Evolutionary conservation across 1,140 invertebrate species (phyloP).

Genomic region (Dreissena polymorpha): DNA sequence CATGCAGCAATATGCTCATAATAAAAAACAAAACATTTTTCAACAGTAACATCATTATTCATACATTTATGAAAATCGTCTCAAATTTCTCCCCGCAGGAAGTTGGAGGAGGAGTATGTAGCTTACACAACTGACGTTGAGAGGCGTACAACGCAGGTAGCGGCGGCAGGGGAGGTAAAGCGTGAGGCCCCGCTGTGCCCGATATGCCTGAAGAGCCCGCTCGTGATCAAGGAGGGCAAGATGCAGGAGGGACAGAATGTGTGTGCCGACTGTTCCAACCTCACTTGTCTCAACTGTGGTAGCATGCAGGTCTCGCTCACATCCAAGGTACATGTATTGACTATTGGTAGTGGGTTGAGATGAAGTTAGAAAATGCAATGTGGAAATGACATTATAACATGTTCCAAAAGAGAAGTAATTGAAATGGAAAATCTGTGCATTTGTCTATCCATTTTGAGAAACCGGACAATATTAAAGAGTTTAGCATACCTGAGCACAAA

Average conservation of each 20-base stretch:
- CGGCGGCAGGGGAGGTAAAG: constrained; percentile 57
- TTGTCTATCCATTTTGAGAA: too few relatives aligned
- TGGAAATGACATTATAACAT: too few relatives aligned
- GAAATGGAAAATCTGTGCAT: too few relatives aligned
- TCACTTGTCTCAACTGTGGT: constrained; percentile 73
- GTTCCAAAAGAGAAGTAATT: too few relatives aligned
- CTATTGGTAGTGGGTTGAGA: neutral
- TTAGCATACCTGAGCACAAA: too few relatives aligned
- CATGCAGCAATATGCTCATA: too few relatives aligned
- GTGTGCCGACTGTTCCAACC: constrained; percentile 74
- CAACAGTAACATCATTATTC: too few relatives aligned
- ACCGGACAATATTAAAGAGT: too few relatives aligned
- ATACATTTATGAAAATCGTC: too few relatives aligned
- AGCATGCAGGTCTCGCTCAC: constrained; percentile 63
- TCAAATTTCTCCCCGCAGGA: constrained; percentile 59
- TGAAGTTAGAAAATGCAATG: too few relatives aligned
- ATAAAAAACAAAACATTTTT: too few relatives aligned
- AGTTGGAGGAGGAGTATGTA: constrained; percentile 75
- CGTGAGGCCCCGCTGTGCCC: constrained; percentile 68
- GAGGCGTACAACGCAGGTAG: constrained; percentile 49
- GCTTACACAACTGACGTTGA: constrained; percentile 69
- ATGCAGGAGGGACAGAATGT: constrained; percentile 67
- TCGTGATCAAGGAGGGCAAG: constrained; percentile 60
- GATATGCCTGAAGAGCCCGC: constrained; percentile 68
- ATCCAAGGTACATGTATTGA: constrained; percentile 67